Conservation (phyloP, 2,797 vertebrate species). For the Alfaro cultratus region DNA sequence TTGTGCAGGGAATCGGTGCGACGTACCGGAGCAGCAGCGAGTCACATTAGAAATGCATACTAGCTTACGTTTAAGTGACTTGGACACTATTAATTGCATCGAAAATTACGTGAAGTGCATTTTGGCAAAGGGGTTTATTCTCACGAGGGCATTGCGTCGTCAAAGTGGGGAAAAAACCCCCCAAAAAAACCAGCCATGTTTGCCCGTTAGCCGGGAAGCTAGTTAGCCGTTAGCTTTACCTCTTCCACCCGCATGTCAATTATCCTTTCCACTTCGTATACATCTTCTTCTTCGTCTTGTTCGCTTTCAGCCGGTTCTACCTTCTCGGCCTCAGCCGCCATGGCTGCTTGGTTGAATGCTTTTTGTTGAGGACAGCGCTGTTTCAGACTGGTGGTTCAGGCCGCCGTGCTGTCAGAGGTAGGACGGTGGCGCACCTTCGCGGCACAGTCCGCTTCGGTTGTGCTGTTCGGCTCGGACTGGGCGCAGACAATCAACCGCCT, state of each 20-base stretch:
- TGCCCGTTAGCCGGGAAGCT: conserved; percentile 45
- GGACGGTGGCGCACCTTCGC: conserved; percentile 34
- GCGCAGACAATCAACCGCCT: conserved; percentile 42
- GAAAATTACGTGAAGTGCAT: not conserved
- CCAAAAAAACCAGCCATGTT: conserved; percentile 48
- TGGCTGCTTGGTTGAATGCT: conserved; percentile 22
- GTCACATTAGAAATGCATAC: not conserved
- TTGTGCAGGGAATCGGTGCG: conserved; percentile 41
- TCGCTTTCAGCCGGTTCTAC: conserved; percentile 83
- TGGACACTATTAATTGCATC: rapidly evolving
- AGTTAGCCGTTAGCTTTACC: conserved; percentile 76
- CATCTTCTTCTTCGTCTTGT: conserved; percentile 88
- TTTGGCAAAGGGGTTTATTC: rapidly evolving
- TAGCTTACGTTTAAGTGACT: not conserved
- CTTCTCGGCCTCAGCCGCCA: conserved; percentile 65
- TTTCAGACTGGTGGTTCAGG: conserved; percentile 21
- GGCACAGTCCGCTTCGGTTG: conserved; percentile 19
- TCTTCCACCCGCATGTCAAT: conserved; percentile 91
- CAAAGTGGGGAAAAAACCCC: conserved; percentile 4
- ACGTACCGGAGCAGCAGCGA: not conserved
- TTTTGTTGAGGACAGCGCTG: not conserved
- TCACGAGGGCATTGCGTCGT: conserved; percentile 28
- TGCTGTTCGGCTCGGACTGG: conserved; percentile 33
- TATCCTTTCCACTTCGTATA: conserved; percentile 96
- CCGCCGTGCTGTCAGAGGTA: conserved; percentile 16